Evolutionary conservation across 2,797 vertebrate species (phyloP), one percentile per base, ranked within the genome.

Genomic region (Octomys mimax): DNA sequence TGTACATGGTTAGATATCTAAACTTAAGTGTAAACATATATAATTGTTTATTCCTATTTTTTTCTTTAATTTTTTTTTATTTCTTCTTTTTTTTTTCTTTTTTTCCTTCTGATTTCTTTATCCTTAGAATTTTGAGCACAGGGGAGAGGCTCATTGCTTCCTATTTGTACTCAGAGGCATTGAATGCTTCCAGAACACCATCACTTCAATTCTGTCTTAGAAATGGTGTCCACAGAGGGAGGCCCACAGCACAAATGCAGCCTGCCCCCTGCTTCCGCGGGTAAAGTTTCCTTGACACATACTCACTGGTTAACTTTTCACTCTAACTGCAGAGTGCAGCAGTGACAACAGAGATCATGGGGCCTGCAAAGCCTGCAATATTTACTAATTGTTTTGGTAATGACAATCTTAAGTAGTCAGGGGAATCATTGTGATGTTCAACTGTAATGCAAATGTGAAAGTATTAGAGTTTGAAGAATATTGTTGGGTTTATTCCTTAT

Each of bases 91-190:
- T n/a, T n/a, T n/a, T n/a, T n/a, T n/a, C n/a, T n/a, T n/a, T n/a
- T n/a, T n/a, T 49, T 49, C 49, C 73, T 71, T 12, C 7, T 7
- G n/a, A 61, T 39, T 42, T 70, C 16, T 42, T 49, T 16, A 36
- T 7, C 22, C 24, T 7, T 71, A 4, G 16, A 4, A 0, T 2
- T 33, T 4, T 7, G 16, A 6, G 21, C 19, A 6, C 4, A 24
- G 9, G 31, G 24, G 13, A 22, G 4, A 59, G 9, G 16, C 1
- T 31, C 42, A 22, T 59, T 3, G 59, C 26, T 75, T 75, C 18
- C 16, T 52, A 18, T 57, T 49, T 88, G 22, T 49, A 33, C 21
- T 75, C 1, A 12, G 21, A 64, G n/a, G 33, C 19, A 52, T 79
- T 71, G 19, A 21, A 6, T 33, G 19, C 1, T 39, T 68, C 24